Base-by-base conservation (phyloP, 2,113 vertebrate genomes). In the Ramphastos sulfuratus region DNA sequence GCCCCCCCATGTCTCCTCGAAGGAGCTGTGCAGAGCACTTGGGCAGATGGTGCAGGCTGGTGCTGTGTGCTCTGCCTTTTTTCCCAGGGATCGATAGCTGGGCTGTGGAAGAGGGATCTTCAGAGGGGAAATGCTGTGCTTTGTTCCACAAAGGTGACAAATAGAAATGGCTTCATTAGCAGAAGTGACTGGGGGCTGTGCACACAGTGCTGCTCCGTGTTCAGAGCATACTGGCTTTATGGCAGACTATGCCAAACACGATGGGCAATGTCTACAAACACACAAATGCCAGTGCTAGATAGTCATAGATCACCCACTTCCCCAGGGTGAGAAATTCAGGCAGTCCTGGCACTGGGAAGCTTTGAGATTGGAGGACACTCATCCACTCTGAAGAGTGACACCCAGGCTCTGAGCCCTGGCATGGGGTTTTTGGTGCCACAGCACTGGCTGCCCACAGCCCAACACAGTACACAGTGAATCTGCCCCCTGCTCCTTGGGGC, bases 61-160 rank as follows among this genome's bases (percentile, higher is more conserved):
- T 30, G 52, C 37, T 0, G 0, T 20, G 19, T 24, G 15, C 4
- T 7, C 37, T 50, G 58, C 48, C 60, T 96, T 94, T 97, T 91
- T 92, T 91, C 92, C 44, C 4, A 28, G 15, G 31, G 52, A 94
- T 97, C 90, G 0, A 97, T 97, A 80, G 30, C 52, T 63, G 75
- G 59, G 66, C 78, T 80, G 24, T 67, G 59, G 75, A 90, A 94
- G 50, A 77, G 76, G 58, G 12, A 67, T 88, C 93, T 93, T 94
- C 88, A 92, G 92, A 94, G 80, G 30, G 31, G 58, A 87, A 89
- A 81, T 92, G 71, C 72, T 84, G 61, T 2, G 37, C 96, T 96
- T 97, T 96, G 94, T 93, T 96, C 92, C 56, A 88, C 83, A 96
- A 94, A 95, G 82, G 84, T 0, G 2, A 91, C 90, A 96, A 90